These are phyloP conservation scores for Callionymus lyra DNA, from an alignment of 2,113 vertebrate genomes.

Conservation along the genomic window DNA sequence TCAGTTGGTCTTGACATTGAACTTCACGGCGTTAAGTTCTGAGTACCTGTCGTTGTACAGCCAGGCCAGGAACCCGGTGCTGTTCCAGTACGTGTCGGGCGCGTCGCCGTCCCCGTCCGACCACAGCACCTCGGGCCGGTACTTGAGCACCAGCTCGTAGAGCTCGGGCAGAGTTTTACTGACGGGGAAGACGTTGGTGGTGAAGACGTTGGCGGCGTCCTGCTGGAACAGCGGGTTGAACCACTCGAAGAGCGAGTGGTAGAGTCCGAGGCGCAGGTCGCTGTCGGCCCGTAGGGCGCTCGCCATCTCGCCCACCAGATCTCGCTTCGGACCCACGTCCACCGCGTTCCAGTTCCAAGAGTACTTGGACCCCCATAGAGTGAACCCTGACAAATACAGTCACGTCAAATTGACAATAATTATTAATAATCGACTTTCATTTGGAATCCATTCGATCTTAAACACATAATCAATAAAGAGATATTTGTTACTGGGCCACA, in stretches of 20 bases:
- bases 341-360: conserved; percentile 96
- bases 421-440: too few relatives aligned
- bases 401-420: too few relatives aligned
- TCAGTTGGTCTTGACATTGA: too few relatives aligned
- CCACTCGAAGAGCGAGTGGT: conserved; percentile 96
- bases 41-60: conserved; percentile 91
- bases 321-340: conserved; percentile 78
- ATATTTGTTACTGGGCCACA: too few relatives aligned
- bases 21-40: too few relatives aligned
- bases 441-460: too few relatives aligned
- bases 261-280: conserved; percentile 80
- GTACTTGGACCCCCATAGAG: conserved; percentile 86
- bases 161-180: conserved; percentile 84
- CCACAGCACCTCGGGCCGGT: conserved; percentile 88
- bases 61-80: conserved; percentile 92
- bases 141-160: conserved; percentile 77
- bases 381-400: conserved; percentile 72
- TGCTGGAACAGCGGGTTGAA: conserved; percentile 81
- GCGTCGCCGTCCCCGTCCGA: conserved; percentile 86
- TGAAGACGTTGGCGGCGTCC: conserved; percentile 70
- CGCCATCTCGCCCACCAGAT: conserved; percentile 79
- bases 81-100: conserved; percentile 87
- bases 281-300: conserved; percentile 66
- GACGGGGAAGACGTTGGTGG: conserved; percentile 71
- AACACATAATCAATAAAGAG: too few relatives aligned